Percentiles rank a stretch among this genome's conserved stretches.
Conservation (phyloP, 2,797 vertebrate genomes). For the Falco rusticolus region DNA sequence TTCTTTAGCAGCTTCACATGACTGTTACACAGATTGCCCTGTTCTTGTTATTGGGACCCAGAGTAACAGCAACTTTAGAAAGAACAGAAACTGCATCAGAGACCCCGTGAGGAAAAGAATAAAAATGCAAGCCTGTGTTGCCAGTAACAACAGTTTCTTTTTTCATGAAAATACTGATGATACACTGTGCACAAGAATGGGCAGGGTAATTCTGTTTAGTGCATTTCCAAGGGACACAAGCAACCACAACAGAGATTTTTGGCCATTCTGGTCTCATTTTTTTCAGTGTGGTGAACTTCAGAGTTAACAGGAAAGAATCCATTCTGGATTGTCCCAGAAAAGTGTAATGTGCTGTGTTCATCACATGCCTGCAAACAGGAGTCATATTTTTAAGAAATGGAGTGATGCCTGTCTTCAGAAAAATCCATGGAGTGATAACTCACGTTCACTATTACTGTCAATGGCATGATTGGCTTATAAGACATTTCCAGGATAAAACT, state of each 20-base stretch:
- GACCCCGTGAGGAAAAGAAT: not conserved
- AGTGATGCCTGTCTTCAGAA: not conserved
- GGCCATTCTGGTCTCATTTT: not conserved
- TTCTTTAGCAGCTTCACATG: not conserved
- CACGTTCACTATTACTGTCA: not conserved
- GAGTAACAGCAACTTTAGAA: not conserved
- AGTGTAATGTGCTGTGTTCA: not conserved
- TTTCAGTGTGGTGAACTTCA: not conserved
- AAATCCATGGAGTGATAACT: not conserved
- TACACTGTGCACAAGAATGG: not conserved
- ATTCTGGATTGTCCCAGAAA: not conserved
- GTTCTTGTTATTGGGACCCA: not conserved
- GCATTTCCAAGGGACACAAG: not conserved
- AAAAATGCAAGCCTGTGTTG: not conserved
- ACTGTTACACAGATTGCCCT: not conserved
- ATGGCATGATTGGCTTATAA: not conserved
- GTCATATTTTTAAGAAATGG: not conserved
- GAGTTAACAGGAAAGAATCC: not conserved
- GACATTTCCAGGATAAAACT: not conserved
- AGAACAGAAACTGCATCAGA: not conserved
- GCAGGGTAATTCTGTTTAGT: not conserved
- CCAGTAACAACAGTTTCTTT: not conserved
- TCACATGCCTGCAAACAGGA: not conserved
- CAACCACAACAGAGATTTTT: not conserved
- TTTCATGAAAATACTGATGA: not conserved